phyloP scores from a whole-genome alignment of 2,888 invertebrate species.

The Drosophila austrosaltans region DNA sequence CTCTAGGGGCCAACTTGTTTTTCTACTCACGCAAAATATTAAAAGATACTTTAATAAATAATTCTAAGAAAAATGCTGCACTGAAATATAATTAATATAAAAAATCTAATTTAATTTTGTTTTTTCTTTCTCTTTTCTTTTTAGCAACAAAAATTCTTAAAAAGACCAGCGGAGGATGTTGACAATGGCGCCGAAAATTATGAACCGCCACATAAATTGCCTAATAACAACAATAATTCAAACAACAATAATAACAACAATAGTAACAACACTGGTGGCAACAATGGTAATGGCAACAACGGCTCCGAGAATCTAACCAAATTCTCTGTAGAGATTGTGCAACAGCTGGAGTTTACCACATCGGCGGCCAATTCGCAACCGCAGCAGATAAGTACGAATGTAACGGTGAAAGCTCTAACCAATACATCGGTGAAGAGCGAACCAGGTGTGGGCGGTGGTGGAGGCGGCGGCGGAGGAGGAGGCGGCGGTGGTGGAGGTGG shows the following conservation, averaged over 20 bases:
- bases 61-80: neutral
- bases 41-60: neutral
- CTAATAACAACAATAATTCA: slow-evolving; percentile 83
- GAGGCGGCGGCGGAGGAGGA: slow-evolving; percentile 43
- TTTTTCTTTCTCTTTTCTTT: slow-evolving; percentile 39
- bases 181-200: slow-evolving; percentile 84
- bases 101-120: neutral
- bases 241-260: slow-evolving; percentile 68
- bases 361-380: slow-evolving; percentile 94
- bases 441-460: slow-evolving; percentile 79
- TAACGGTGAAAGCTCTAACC: slow-evolving; percentile 92
- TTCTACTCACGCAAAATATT: neutral
- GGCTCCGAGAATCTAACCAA: slow-evolving; percentile 86
- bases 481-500: slow-evolving; percentile 17
- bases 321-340: slow-evolving; percentile 96
- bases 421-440: slow-evolving; percentile 85
- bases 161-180: slow-evolving; percentile 88
- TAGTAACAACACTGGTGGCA: slow-evolving; percentile 46
- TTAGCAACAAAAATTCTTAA: slow-evolving; percentile 94
- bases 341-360: slow-evolving; percentile 94
- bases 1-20: neutral
- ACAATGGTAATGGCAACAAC: slow-evolving; percentile 57
- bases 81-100: neutral
- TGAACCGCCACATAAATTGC: slow-evolving; percentile 91
- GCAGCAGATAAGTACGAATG: slow-evolving; percentile 95